Base-by-base conservation (phyloP, 1,140 invertebrate species). In the Fopius arisanus region DNA sequence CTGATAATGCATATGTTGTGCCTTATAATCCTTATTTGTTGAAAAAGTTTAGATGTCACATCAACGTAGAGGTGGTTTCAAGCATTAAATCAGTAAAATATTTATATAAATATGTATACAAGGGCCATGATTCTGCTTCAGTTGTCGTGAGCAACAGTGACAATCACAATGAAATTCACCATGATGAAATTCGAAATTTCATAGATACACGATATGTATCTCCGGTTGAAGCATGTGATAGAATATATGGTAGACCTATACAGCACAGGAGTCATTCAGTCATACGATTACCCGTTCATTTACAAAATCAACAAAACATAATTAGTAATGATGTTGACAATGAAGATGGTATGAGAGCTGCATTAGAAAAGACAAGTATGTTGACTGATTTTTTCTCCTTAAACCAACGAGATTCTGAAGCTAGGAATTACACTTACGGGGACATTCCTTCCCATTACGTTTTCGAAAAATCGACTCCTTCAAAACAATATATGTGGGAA, bases 221-320 rank as follows among this genome's bases (percentile, higher is more conserved):
- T 31, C 26, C 62, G 3, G 28, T 29, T 28, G 62, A 65, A 16
- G 62, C 23, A 28, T 26, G 12, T 9, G 23, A 31, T 26, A 5
- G 62, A 29, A 65, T 65, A 28, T 29, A 28, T 14, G 62, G 14
- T n/a, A 28, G 28, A 29, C 23, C 26, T 29, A 14, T 65, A 1
- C 62, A 65, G 16, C 3, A 65, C 0, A 65, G 29, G 14, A 65
- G 62, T 66, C 67, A 75, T 31, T 65, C 67, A 0, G 51, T 75
- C 1, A 66, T 48, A 16, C 67, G 67, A 59, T 70, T 75, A 28
- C 73, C 73, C 10, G 59, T 70, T 5, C 73, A 75, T 62, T 75
- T 75, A 21, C 62, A 51, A 0, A 70, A 75, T 70, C 23, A 75
- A 33, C 71, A 73, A 31, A 67, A 19, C 63, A 31, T 75, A 1